phyloP scores from a whole-genome alignment of 2,113 vertebrate species.

The Merops nubicus region DNA sequence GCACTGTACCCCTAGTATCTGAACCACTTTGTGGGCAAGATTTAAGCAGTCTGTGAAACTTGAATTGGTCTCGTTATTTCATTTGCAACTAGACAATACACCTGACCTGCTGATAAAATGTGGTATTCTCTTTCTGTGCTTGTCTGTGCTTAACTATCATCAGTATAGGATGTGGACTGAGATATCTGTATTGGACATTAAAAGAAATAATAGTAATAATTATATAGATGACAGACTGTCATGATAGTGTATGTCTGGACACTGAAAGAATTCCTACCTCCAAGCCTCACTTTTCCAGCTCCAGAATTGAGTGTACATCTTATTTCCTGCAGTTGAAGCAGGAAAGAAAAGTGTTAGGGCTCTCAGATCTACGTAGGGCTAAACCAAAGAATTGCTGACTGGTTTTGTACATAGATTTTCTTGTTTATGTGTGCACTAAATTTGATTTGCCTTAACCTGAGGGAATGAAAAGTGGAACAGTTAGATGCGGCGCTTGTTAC shows the following conservation, averaged over 20 bases:
- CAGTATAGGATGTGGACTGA: not conserved
- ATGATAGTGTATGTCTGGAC: not conserved
- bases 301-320: not conserved
- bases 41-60: not conserved
- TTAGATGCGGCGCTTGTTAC: not conserved
- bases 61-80: not conserved
- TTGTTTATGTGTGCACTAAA: not conserved
- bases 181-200: not conserved
- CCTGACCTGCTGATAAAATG: not conserved
- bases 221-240: not conserved
- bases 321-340: not conserved
- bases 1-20: not conserved
- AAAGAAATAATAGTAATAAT: not conserved
- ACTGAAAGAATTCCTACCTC: not conserved
- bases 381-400: not conserved
- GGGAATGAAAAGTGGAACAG: not conserved
- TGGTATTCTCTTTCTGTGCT: not conserved
- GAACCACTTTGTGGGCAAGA: not conserved
- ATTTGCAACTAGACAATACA: not conserved
- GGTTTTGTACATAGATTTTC: not conserved
- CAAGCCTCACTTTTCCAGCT: not conserved
- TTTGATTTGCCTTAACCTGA: not conserved
- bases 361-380: not conserved
- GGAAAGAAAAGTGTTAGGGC: not conserved
- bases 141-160: not conserved